Evolutionary conservation across 2,888 invertebrate species (phyloP).

Genomic region (Polydrusus cervinus): DNA sequence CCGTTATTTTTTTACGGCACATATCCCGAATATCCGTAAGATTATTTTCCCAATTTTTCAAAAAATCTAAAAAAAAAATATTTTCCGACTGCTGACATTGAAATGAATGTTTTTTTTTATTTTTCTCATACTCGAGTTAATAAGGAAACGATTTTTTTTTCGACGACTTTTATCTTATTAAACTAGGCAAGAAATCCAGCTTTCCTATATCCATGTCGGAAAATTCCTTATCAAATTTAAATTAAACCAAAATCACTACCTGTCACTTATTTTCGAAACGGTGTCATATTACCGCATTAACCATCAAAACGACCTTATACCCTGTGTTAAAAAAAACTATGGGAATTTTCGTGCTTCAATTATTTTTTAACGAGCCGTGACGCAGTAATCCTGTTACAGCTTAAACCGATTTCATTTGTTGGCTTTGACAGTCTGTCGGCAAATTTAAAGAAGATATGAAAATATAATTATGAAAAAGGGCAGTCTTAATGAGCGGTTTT

Average conservation of each 20-base stretch:
- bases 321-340: not conserved
- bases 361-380: conserved; percentile 1
- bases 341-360: not conserved
- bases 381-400: conserved; percentile 2
- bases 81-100: too few species aligned
- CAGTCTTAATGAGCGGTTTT: not conserved
- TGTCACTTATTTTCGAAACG: not conserved
- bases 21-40: too few species aligned
- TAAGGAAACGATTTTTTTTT: too few species aligned
- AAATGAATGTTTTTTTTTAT: too few species aligned
- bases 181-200: too few species aligned
- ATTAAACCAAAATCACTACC: not conserved
- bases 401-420: conserved; percentile 5
- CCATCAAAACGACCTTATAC: not conserved
- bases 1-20: too few species aligned
- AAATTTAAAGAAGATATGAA: not conserved
- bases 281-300: not conserved
- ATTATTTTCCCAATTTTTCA: too few species aligned
- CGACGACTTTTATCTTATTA: too few species aligned
- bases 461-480: not conserved
- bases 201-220: too few species aligned
- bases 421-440: not conserved
- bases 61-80: too few species aligned
- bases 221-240: not conserved
- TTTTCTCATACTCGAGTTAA: too few species aligned